phyloP scores from a whole-genome alignment of 2,113 vertebrate species.

The Ammospiza caudacuta region DNA sequence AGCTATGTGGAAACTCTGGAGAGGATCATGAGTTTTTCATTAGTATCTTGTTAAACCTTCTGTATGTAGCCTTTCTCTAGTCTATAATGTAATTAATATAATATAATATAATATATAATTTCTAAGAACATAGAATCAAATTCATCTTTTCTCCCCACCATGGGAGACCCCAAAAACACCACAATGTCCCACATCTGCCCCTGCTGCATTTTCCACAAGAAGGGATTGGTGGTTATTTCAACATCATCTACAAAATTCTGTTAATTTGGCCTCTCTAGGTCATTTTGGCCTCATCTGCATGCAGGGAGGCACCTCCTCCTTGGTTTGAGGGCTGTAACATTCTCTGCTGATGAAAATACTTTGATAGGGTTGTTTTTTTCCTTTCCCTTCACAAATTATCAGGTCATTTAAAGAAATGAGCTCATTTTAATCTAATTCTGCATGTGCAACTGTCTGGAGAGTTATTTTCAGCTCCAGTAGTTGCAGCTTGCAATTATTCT shows the following conservation, averaged over 20 bases:
- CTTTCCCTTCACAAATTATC: constrained; percentile 56
- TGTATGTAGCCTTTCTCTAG: too few relatives aligned
- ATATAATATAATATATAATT: too few relatives aligned
- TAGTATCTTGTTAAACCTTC: too few relatives aligned
- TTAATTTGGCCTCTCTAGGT: neutral
- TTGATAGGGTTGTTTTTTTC: constrained; percentile 2
- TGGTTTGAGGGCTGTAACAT: constrained; percentile 1
- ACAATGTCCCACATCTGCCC: neutral
- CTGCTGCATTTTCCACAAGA: neutral
- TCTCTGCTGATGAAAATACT: constrained; percentile 63
- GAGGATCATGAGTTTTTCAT: too few relatives aligned
- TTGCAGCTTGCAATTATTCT: constrained; percentile 72
- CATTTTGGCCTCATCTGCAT: neutral
- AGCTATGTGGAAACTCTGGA: too few relatives aligned
- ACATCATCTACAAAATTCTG: rapidly evolving
- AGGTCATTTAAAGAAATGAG: constrained; percentile 75
- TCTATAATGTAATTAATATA: too few relatives aligned
- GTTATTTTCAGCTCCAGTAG: constrained; percentile 77
- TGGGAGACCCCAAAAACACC: too few relatives aligned
- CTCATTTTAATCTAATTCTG: constrained; percentile 78
- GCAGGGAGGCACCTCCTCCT: neutral
- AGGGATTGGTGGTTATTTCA: neutral
- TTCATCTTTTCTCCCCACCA: too few relatives aligned
- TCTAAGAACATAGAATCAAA: too few relatives aligned
- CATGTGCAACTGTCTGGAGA: constrained; percentile 74